phyloP scores from a whole-genome alignment of 2,797 vertebrate genomes.

The Acridotheres tristis region DNA sequence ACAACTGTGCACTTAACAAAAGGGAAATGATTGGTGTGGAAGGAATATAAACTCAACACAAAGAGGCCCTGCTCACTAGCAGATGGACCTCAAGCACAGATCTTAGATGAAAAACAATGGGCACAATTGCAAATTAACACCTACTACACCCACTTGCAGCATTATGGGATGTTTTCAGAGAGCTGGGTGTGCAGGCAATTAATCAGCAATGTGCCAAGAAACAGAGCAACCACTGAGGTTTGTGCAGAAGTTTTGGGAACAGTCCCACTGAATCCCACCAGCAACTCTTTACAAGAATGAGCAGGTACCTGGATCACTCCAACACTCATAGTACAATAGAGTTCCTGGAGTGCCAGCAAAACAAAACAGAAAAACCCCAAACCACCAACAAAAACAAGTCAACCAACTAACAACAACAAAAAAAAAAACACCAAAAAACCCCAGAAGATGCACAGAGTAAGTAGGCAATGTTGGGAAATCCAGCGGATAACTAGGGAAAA shows the following conservation, averaged over 20 bases:
- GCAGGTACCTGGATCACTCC: background rate
- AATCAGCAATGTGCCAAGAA: background rate
- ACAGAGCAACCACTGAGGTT: fast-evolving
- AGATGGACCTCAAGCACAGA: background rate
- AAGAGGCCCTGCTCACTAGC: background rate
- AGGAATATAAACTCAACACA: background rate
- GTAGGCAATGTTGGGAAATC: background rate
- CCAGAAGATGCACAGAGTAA: background rate
- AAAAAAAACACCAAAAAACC: fast-evolving
- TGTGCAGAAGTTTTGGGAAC: background rate
- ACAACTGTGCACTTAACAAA: background rate
- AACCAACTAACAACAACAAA: background rate
- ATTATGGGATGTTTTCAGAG: background rate
- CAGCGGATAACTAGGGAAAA: background rate
- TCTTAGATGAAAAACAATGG: background rate
- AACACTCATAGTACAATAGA: background rate
- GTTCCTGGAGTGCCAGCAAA: background rate
- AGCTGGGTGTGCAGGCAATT: background rate
- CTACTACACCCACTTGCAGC: background rate
- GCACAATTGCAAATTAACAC: background rate
- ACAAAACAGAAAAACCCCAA: background rate
- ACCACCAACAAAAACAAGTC: background rate
- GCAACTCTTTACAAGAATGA: background rate
- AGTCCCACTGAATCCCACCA: background rate
- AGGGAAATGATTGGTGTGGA: background rate